These are phyloP conservation scores for Limanda limanda DNA, from an alignment of 2,113 vertebrate species.

Conservation along the genomic window DNA sequence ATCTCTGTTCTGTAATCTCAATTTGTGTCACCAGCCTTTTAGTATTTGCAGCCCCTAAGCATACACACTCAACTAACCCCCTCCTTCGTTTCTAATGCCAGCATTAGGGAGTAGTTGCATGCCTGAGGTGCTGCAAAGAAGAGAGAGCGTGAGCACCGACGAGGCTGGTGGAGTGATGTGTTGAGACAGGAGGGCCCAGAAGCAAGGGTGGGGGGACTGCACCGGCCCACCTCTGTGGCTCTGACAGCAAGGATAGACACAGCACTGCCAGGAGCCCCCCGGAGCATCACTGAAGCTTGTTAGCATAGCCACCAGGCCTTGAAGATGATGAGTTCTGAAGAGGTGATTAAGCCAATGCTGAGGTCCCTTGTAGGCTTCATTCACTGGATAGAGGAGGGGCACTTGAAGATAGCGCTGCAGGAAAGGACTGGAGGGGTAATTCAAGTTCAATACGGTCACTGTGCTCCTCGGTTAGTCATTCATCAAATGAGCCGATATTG, in stretches of 20 bases:
- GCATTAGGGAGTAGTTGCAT: conserved; percentile 64
- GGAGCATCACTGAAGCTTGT: conserved; percentile 66
- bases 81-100: conserved; percentile 55
- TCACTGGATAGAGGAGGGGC: conserved; percentile 45
- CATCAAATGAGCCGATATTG: conserved; percentile 60
- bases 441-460: conserved; percentile 63
- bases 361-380: conserved; percentile 60
- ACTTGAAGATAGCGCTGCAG: conserved; percentile 39
- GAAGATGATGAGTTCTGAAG: conserved; percentile 77
- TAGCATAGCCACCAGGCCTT: conserved; percentile 75
- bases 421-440: conserved; percentile 43
- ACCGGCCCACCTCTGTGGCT: conserved; percentile 61
- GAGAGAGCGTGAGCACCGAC: conserved; percentile 51
- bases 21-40: conserved; percentile 61
- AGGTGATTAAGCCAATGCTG: conserved; percentile 72
- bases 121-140: conserved; percentile 62
- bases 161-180: conserved; percentile 74
- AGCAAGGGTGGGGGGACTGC: conserved; percentile 50
- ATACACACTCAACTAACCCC: conserved; percentile 45
- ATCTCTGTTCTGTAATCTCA: conserved; percentile 57
- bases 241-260: conserved; percentile 56
- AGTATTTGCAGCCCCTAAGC: conserved; percentile 56
- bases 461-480: conserved; percentile 57
- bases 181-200: conserved; percentile 65
- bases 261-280: conserved; percentile 43